Evolutionary conservation across 2,888 invertebrate genomes (phyloP).

Genomic region (Yponomeuta plumbellus): DNA sequence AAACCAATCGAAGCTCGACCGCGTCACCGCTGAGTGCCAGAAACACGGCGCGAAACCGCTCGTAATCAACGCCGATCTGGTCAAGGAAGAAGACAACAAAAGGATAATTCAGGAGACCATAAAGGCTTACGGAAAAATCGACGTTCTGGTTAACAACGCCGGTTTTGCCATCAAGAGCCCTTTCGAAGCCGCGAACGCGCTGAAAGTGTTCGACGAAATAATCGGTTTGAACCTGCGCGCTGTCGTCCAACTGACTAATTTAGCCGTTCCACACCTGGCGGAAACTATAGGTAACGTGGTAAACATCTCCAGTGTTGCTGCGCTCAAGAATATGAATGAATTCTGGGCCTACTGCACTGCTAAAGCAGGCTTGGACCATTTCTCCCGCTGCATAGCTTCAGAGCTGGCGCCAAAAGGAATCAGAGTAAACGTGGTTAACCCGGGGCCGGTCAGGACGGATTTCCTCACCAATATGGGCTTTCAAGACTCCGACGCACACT

Average conservation of each 20-base stretch:
- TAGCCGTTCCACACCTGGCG: conserved; percentile 85
- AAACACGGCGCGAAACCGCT: neutral
- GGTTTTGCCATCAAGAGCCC: conserved; percentile 16
- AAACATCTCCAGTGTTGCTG: conserved; percentile 90
- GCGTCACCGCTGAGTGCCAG: neutral
- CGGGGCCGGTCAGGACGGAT: conserved; percentile 87
- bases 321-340: conserved; percentile 84
- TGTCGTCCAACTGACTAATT: conserved; percentile 81
- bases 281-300: conserved; percentile 85
- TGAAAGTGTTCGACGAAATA: conserved; percentile 85
- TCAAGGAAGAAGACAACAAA: neutral
- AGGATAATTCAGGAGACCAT: conserved; percentile 8
- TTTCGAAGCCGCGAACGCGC: conserved; percentile 19
- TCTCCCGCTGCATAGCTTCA: conserved; percentile 88
- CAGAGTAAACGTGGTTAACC: conserved; percentile 88
- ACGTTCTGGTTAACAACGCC: conserved; percentile 86
- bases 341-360: conserved; percentile 88
- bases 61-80: conserved; percentile 6
- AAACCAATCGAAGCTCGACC: conserved; percentile 7
- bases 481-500: conserved; percentile 82
- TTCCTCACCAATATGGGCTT: conserved; percentile 84
- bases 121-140: conserved; percentile 47
- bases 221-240: conserved; percentile 86
- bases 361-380: conserved; percentile 90
- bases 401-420: conserved; percentile 83